These are phyloP conservation scores for Eumeta japonica DNA, from an alignment of 1,140 invertebrate species.

Conservation along the genomic window DNA sequence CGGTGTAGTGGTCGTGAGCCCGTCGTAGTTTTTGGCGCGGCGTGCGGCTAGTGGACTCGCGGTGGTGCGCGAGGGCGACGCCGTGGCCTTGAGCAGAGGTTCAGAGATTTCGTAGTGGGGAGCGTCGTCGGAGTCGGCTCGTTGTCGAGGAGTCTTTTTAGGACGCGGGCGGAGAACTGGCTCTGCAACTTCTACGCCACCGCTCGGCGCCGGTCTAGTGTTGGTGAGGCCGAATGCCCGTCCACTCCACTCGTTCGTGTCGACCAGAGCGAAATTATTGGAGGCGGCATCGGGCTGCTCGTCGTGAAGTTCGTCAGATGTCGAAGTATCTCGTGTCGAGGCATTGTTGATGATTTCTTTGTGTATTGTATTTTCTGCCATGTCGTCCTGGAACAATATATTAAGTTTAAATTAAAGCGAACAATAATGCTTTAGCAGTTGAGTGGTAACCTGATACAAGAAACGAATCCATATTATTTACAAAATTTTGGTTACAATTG, in stretches of 20 bases:
- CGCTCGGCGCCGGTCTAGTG: slow-evolving; percentile 52
- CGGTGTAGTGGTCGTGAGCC: slow-evolving; percentile 35
- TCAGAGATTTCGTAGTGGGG: slow-evolving; percentile 57
- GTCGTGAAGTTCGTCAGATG: slow-evolving; percentile 35
- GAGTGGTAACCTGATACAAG: neutral
- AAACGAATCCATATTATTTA: too few relatives aligned
- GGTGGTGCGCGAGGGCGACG: slow-evolving; percentile 27
- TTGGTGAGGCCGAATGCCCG: slow-evolving; percentile 63
- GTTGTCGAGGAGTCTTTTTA: slow-evolving; percentile 50
- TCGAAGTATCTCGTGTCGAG: too few relatives aligned
- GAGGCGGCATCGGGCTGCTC: slow-evolving; percentile 36
- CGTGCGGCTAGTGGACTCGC: slow-evolving; percentile 25
- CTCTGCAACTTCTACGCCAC: slow-evolving; percentile 66
- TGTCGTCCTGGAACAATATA: slow-evolving; percentile 24
- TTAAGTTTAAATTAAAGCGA: neutral
- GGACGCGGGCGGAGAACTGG: slow-evolving; percentile 68
- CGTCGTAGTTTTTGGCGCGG: slow-evolving; percentile 44
- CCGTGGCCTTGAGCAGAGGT: slow-evolving; percentile 60
- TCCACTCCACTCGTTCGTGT: slow-evolving; percentile 57
- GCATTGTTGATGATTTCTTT: too few relatives aligned
- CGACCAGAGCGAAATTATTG: slow-evolving; percentile 36
- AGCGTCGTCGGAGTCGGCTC: slow-evolving; percentile 34
- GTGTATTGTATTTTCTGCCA: slow-evolving; percentile 18
- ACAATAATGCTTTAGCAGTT: neutral
- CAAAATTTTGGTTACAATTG: too few relatives aligned